Evolutionary conservation across 2,797 vertebrate species (phyloP).

Genomic region (Glossophaga mutica): DNA sequence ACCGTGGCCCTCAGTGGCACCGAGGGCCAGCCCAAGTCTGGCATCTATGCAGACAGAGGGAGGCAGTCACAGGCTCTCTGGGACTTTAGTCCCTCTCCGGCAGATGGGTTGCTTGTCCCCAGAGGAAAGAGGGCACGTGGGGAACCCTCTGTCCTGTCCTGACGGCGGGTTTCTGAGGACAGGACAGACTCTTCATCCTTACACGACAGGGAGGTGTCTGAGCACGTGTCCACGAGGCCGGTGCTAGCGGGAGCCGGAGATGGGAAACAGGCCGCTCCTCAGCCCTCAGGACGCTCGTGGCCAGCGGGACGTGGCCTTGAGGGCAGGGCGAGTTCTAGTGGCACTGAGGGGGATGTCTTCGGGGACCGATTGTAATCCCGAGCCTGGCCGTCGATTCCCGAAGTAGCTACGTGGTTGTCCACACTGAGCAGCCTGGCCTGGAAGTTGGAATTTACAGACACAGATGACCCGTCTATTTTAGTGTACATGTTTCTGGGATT

Average conservation of each 20-base stretch:
- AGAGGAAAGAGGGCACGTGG: not conserved
- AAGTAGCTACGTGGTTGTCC: rapidly evolving
- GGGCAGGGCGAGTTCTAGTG: not conserved
- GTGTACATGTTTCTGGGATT: not conserved
- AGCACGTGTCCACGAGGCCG: not conserved
- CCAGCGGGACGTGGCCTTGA: not conserved
- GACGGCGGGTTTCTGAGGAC: constrained; percentile 40
- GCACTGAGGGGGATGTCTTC: not conserved
- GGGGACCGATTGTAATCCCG: not conserved
- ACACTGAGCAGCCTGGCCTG: not conserved
- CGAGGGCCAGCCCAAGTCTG: not conserved
- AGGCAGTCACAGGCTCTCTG: not conserved
- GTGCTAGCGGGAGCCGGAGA: not conserved
- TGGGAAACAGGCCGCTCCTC: too few relatives aligned
- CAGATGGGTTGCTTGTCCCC: not conserved
- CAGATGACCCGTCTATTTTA: not conserved
- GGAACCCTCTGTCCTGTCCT: constrained; percentile 1
- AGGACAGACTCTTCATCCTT: not conserved
- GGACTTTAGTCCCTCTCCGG: not conserved
- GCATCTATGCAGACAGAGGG: not conserved
- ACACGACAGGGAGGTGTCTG: not conserved
- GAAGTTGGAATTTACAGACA: not conserved
- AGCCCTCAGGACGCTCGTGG: not conserved
- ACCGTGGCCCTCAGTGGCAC: not conserved
- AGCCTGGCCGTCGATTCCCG: not conserved